A percentile compares a stretch with the other conserved stretches of the same genome.
Evolutionary conservation across 2,888 invertebrate species (phyloP).

Genomic region (Sphinx pinastri): DNA sequence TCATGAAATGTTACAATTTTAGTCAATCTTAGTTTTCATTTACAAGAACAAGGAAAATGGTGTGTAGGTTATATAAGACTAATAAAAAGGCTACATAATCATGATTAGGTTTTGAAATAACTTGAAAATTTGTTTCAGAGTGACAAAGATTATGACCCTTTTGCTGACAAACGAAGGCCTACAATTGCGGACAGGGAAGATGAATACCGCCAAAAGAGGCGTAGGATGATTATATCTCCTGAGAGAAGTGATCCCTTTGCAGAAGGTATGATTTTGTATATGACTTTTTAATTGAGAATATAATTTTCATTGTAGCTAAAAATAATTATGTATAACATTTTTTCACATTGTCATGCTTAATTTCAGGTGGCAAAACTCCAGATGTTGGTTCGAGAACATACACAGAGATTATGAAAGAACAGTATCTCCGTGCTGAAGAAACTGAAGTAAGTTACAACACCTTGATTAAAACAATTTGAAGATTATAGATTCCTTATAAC

Average conservation of each 20-base stretch:
- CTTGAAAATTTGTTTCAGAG: constrained; percentile 79
- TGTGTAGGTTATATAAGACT: too few species aligned
- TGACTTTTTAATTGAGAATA: neutral
- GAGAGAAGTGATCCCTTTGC: constrained; percentile 99
- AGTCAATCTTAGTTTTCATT: too few species aligned
- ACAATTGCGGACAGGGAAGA: constrained; percentile 98
- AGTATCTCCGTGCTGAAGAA: constrained; percentile 94
- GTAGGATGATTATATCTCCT: constrained; percentile 97
- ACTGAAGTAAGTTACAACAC: constrained; percentile 88
- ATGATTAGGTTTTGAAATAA: too few species aligned
- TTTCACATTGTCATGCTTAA: constrained; percentile 22
- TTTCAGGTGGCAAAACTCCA: constrained; percentile 98
- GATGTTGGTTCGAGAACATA: constrained; percentile 97
- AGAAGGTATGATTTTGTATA: constrained; percentile 86
- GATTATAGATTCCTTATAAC: too few species aligned
- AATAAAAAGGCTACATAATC: too few species aligned
- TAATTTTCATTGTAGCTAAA: neutral
- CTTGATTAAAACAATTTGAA: neutral
- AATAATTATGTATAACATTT: neutral
- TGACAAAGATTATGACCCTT: constrained; percentile 96
- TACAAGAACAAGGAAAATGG: too few species aligned
- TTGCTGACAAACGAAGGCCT: constrained; percentile 95
- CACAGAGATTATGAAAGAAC: constrained; percentile 98
- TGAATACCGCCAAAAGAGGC: constrained; percentile 95
- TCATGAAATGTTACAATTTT: too few species aligned